Evolutionary conservation across 2,797 vertebrate species (phyloP), one percentile per base, ranked within the genome.

Genomic region (Staurois parvus): DNA sequence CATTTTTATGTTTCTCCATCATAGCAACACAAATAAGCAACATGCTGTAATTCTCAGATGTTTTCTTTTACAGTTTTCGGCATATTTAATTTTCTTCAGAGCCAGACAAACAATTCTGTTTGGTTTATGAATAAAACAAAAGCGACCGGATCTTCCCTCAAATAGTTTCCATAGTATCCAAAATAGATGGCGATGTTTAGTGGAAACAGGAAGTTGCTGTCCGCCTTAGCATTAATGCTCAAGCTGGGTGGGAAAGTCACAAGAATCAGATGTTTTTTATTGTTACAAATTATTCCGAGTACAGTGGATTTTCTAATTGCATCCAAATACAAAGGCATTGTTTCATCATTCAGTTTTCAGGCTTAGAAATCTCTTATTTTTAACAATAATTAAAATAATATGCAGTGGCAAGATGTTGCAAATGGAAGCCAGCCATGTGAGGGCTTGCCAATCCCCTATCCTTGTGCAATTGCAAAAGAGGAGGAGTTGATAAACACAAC

Each of bases 131-230:
- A 87, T 79, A 87, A 87, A 83, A 84, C 76, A 87, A 83, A 87
- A 67, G 79, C 70, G 74, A 78, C 67, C 81, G 59, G 85, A 83
- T 87, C 69, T 87, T 83, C 59, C 81, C 62, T 73, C 40, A 79
- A 79, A 87, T 79, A 87, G 81, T 87, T 87, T 87, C 85, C 76
- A 87, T 69, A 87, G 81, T 28, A 79, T 83, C 85, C 75, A 87
- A 83, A 87, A 83, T 83, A 84, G 81, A 79, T 79, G 78, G 69
- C 56, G 73, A 52, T 78, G 80, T 83, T 86, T 83, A 73, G 77
- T 83, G 81, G 83, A 87, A 83, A 87, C 76, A 84, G 85, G 81
- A 87, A 83, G 72, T 72, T 84, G 76, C 62, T 64, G 17, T 83
- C 42, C 69, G 37, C 75, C 76, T 79, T 69, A 79, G 11, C 32